A percentile compares a stretch with the other conserved stretches of the same genome.
These are phyloP conservation scores for Calidris pygmaea DNA, from an alignment of 2,113 vertebrate species.

Conservation along the genomic window DNA sequence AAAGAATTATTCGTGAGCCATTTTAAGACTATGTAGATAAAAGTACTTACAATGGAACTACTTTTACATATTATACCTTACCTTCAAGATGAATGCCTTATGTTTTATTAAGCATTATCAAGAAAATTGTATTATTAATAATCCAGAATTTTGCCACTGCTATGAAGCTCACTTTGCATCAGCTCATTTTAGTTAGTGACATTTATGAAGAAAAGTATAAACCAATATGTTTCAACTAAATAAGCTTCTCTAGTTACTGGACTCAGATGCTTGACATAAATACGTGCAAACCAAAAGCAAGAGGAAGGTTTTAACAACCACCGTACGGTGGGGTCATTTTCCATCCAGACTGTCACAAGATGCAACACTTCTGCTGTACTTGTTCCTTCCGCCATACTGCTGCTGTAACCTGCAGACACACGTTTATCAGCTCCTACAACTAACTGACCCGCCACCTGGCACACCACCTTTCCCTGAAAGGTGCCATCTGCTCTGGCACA, in stretches of 20 bases:
- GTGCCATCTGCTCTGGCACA: accelerated
- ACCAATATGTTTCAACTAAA: background rate
- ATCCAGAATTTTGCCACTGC: background rate
- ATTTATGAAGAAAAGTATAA: background rate
- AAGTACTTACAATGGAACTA: background rate
- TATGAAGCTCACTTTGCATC: background rate
- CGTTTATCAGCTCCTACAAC: background rate
- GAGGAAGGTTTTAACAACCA: background rate
- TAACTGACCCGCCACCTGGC: accelerated
- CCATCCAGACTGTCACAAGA: background rate
- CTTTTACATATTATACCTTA: background rate
- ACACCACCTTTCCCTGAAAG: background rate
- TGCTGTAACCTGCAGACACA: background rate
- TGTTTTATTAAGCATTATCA: background rate
- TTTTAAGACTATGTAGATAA: background rate
- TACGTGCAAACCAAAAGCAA: background rate
- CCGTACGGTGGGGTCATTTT: background rate
- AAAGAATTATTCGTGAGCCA: background rate
- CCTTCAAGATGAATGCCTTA: background rate
- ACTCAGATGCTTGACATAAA: background rate
- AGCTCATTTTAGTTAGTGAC: background rate
- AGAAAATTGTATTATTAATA: background rate
- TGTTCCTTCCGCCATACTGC: background rate
- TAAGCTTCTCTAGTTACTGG: background rate
- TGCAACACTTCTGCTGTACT: too few relatives aligned